These are phyloP conservation scores for Myotis lucifugus DNA, from an alignment of 2,113 vertebrate genomes.

Conservation along the genomic window DNA sequence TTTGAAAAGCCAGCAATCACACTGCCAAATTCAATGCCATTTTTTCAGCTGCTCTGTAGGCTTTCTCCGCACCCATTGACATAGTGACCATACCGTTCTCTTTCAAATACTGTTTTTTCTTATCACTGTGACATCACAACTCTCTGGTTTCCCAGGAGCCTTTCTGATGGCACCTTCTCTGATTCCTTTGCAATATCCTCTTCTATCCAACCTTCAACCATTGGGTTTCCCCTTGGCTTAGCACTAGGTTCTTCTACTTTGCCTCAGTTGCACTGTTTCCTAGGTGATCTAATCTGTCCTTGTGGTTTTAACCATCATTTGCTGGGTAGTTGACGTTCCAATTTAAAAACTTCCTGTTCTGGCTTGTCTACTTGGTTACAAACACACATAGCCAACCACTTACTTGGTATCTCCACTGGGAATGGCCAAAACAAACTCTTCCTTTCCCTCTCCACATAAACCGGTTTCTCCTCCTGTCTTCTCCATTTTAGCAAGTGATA, in stretches of 20 bases:
- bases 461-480: background rate
- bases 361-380: background rate
- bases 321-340: background rate
- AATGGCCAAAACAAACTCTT: background rate
- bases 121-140: background rate
- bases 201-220: background rate
- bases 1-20: background rate
- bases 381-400: background rate
- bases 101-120: background rate
- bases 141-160: background rate
- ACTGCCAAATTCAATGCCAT: background rate
- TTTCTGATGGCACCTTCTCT: background rate
- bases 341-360: background rate
- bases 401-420: background rate
- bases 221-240: background rate
- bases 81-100: background rate
- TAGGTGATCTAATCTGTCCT: background rate
- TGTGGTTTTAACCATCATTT: background rate
- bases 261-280: background rate
- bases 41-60: background rate
- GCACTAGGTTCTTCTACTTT: background rate
- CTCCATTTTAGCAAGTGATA: background rate
- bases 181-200: background rate
- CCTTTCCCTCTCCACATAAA: background rate
- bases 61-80: background rate